phyloP scores from a whole-genome alignment of 2,113 vertebrate genomes.

The Alexandromys fortis region DNA sequence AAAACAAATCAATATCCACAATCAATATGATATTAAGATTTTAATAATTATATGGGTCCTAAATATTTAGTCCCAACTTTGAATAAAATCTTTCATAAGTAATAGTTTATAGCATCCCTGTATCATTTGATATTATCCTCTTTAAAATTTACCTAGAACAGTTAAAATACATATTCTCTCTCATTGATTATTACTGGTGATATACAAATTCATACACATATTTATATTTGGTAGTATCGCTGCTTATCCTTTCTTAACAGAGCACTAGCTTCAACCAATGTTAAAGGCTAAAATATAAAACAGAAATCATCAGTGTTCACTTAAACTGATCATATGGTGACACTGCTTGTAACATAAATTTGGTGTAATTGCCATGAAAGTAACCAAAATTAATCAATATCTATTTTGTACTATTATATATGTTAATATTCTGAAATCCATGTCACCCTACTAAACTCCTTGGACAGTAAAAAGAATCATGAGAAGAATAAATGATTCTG shows the following conservation, averaged over 20 bases:
- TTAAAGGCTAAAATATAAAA: neutral
- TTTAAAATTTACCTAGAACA: conserved; percentile 26
- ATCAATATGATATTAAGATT: neutral
- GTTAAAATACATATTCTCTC: neutral
- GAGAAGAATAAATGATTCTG: neutral
- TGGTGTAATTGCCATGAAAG: neutral
- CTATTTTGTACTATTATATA: neutral
- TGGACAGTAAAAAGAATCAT: neutral
- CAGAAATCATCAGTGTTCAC: neutral
- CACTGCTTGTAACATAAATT: neutral
- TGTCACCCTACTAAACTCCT: neutral
- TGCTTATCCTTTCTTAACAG: neutral
- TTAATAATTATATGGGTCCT: neutral
- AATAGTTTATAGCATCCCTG: neutral
- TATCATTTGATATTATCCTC: neutral
- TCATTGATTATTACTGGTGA: conserved; percentile 28
- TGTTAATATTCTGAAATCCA: neutral
- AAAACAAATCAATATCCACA: conserved; percentile 28
- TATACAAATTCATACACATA: neutral
- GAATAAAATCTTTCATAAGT: neutral
- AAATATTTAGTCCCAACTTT: neutral
- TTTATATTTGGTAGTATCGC: neutral
- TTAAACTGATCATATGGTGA: neutral
- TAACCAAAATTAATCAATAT: neutral
- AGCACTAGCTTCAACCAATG: neutral